A percentile compares a stretch with the other conserved stretches of the same genome.
These are phyloP conservation scores for Bathynomus jamesi DNA, from an alignment of 1,140 invertebrate genomes.

Conservation along the genomic window DNA sequence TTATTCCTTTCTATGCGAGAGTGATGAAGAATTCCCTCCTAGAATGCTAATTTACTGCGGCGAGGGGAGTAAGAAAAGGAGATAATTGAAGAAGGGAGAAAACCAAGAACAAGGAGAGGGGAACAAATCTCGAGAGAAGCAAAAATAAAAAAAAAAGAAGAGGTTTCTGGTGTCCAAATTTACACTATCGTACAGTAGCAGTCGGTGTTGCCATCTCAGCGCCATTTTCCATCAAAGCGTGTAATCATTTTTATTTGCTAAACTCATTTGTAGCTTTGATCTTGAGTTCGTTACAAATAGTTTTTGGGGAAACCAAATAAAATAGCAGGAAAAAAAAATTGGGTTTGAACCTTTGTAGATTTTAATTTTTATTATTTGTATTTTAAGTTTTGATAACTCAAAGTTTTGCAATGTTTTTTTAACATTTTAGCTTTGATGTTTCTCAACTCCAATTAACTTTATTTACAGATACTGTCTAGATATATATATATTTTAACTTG, in stretches of 20 bases:
- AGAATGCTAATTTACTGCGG: neutral
- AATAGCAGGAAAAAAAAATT: neutral
- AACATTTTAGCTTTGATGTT: neutral
- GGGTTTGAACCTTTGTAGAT: neutral
- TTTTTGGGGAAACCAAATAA: neutral
- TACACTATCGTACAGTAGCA: neutral
- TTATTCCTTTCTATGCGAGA: too few species aligned
- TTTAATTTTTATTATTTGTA: neutral
- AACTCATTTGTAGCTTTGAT: neutral
- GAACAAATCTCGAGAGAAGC: neutral
- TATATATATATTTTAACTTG: too few species aligned
- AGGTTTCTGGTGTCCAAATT: neutral
- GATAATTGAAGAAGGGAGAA: neutral
- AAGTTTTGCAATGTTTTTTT: too few species aligned
- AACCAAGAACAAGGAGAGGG: neutral
- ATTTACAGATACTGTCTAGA: too few species aligned
- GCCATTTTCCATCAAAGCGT: neutral
- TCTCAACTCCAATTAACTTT: too few species aligned
- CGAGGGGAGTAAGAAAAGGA: neutral
- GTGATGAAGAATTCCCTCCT: neutral
- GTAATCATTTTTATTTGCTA: neutral
- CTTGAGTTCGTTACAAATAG: neutral
- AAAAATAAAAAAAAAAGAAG: neutral
- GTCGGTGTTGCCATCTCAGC: neutral
- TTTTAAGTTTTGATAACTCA: neutral